Percentiles rank a stretch among this genome's conserved stretches.
Conservation (phyloP, 1,140 invertebrate genomes). For the Sarcophaga peregrina region DNA sequence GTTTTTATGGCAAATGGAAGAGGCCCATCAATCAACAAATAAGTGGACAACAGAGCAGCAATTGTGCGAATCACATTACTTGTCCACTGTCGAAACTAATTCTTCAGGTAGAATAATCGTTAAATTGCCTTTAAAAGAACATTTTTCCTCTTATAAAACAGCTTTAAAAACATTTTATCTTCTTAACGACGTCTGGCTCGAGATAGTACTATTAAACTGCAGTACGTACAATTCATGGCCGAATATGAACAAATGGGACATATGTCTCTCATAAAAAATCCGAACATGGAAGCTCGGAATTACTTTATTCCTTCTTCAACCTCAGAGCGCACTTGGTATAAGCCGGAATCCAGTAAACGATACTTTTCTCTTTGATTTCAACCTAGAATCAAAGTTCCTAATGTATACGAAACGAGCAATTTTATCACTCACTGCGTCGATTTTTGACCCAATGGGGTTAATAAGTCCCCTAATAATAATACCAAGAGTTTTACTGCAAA, state of each 20-base stretch:
- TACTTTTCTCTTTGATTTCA: too few species aligned
- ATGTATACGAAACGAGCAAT: too few species aligned
- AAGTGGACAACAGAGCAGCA: too few species aligned
- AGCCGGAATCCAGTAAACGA: too few species aligned
- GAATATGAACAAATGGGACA: conserved; percentile 38
- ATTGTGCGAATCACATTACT: too few species aligned
- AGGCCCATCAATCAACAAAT: too few species aligned
- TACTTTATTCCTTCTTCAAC: conserved; percentile 36
- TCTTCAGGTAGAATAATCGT: conserved; percentile 22
- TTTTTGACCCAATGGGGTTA: not conserved
- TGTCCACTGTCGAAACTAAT: too few species aligned
- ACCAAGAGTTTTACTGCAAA: not conserved
- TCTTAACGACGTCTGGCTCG: not conserved
- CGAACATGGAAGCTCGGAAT: not conserved
- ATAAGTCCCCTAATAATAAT: not conserved
- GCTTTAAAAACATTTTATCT: conserved; percentile 3
- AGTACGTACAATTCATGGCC: not conserved
- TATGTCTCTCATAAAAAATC: conserved; percentile 4
- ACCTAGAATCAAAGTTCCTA: too few species aligned
- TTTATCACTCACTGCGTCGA: not conserved
- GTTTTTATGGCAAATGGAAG: too few species aligned
- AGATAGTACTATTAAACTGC: not conserved
- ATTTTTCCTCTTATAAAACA: conserved; percentile 8
- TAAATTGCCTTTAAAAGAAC: not conserved
- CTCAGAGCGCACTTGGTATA: too few species aligned